These are phyloP conservation scores for Lydus trimaculatus DNA, from an alignment of 2,888 invertebrate species.

Conservation along the genomic window DNA sequence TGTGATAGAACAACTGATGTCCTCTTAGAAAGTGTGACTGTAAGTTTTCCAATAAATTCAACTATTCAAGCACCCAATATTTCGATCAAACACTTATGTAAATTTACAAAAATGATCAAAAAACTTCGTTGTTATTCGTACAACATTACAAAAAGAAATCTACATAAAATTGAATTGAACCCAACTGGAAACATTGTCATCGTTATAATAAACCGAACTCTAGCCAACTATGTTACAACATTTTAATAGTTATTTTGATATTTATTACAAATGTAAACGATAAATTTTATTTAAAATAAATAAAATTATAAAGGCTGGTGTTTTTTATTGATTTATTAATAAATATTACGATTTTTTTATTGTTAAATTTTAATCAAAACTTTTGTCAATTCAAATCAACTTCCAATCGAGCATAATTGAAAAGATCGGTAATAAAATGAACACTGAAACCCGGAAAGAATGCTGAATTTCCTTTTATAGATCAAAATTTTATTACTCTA, in stretches of 20 bases:
- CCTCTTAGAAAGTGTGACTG: too few relatives aligned
- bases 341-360: neutral
- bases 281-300: neutral
- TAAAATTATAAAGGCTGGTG: neutral
- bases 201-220: neutral
- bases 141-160: neutral
- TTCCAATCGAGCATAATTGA: neutral
- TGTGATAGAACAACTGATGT: too few relatives aligned
- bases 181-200: slow-evolving; percentile 3
- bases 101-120: neutral
- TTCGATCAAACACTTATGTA: neutral
- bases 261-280: neutral
- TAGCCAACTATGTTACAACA: neutral
- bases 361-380: neutral
- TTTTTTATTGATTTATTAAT: neutral
- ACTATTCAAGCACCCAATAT: too few relatives aligned
- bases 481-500: slow-evolving; percentile 37
- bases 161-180: neutral
- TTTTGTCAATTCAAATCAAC: neutral
- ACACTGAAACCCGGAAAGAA: neutral
- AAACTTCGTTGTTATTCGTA: neutral
- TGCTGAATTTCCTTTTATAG: slow-evolving; percentile 23
- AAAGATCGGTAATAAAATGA: neutral
- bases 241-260: slow-evolving; percentile 3
- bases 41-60: too few relatives aligned